Conservation (phyloP, 2,888 invertebrate species). For the Acleris holmiana region DNA sequence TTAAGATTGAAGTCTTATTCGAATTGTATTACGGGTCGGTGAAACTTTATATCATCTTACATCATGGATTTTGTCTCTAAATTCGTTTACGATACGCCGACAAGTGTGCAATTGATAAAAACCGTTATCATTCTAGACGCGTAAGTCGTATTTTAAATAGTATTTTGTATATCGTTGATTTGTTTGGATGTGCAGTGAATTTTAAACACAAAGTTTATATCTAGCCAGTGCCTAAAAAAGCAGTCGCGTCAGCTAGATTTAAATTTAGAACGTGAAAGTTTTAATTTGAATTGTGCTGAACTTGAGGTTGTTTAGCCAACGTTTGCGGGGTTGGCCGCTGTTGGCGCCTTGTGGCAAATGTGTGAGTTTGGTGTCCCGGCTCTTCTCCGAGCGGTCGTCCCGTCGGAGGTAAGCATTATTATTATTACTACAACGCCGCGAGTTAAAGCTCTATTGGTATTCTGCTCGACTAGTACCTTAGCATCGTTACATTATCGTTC, state of each 20-base stretch:
- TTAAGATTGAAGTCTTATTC: too few species aligned
- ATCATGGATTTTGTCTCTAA: too few species aligned
- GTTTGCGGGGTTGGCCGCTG: conserved; percentile 23
- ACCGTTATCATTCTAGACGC: conserved; percentile 17
- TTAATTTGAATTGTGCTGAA: conserved; percentile 18
- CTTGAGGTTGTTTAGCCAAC: conserved; percentile 15
- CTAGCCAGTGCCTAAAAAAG: too few species aligned
- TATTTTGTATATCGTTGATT: conserved; percentile 8
- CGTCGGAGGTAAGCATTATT: conserved; percentile 36
- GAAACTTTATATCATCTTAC: too few species aligned
- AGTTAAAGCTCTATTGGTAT: background rate
- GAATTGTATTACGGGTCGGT: too few species aligned
- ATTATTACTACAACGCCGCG: conserved; percentile 18
- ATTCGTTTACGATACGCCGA: background rate
- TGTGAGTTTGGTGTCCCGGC: conserved; percentile 35
- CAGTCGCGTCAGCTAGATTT: background rate
- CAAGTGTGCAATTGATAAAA: conserved; percentile 10
- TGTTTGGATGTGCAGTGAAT: conserved; percentile 4
- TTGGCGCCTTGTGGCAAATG: conserved; percentile 28
- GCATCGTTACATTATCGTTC: background rate
- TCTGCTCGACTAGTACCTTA: background rate
- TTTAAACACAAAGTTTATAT: background rate
- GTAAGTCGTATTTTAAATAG: conserved; percentile 17
- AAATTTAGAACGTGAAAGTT: conserved; percentile 14
- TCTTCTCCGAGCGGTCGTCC: conserved; percentile 37